phyloP scores from a whole-genome alignment of 2,888 invertebrate genomes.

The Napeogenes sylphis region DNA sequence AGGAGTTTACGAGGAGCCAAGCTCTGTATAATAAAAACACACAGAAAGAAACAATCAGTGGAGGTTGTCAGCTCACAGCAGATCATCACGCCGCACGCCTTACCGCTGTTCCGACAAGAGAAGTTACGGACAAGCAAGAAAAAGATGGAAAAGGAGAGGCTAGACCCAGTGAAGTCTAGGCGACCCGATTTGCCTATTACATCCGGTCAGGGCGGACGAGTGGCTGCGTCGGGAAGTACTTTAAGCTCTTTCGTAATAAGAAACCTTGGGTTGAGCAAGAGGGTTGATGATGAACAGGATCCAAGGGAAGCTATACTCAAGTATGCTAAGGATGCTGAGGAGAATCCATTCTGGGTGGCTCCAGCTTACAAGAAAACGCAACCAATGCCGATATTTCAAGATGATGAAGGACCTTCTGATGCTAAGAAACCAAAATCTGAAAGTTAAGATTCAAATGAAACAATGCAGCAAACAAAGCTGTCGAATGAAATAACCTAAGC shows the following conservation, averaged over 20 bases:
- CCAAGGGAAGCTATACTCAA: slow-evolving; percentile 96
- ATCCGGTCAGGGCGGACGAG: slow-evolving; percentile 93
- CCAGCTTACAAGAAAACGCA: slow-evolving; percentile 95
- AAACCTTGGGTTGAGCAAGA: slow-evolving; percentile 94
- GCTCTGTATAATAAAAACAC: slow-evolving; percentile 89
- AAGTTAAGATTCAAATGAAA: slow-evolving; percentile 13
- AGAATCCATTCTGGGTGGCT: slow-evolving; percentile 98
- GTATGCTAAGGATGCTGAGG: slow-evolving; percentile 95
- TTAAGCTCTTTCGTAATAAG: slow-evolving; percentile 97
- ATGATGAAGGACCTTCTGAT: slow-evolving; percentile 72
- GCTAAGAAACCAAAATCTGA: slow-evolving; percentile 73
- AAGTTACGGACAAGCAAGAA: slow-evolving; percentile 92
- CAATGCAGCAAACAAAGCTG: too few relatives aligned
- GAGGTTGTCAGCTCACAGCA: slow-evolving; percentile 94
- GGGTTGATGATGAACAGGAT: slow-evolving; percentile 94
- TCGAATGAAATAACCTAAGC: too few relatives aligned
- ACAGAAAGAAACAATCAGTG: slow-evolving; percentile 86
- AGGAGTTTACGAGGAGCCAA: slow-evolving; percentile 94
- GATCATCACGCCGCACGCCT: slow-evolving; percentile 96
- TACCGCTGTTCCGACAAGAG: slow-evolving; percentile 96
- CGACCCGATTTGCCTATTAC: slow-evolving; percentile 92
- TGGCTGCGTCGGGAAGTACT: slow-evolving; percentile 96
- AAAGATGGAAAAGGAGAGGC: slow-evolving; percentile 92
- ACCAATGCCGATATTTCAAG: slow-evolving; percentile 88
- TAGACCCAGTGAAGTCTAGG: slow-evolving; percentile 90